Percentiles rank a stretch among this genome's conserved stretches.
Conservation (phyloP, 1,140 invertebrate genomes). For the Euschistus heros region DNA sequence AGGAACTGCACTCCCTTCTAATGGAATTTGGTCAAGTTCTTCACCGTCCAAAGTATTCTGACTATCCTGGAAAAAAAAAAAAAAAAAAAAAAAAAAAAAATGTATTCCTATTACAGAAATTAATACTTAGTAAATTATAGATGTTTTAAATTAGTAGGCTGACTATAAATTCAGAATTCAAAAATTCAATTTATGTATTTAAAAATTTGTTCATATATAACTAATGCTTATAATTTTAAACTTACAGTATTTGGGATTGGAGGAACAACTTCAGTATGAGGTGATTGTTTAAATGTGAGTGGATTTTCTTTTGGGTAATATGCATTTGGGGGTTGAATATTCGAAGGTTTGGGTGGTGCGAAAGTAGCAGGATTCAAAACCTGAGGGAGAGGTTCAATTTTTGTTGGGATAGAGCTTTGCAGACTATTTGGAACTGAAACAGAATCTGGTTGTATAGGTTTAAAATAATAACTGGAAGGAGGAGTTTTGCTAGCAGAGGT, state of each 20-base stretch:
- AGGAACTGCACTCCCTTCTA: constrained; percentile 15
- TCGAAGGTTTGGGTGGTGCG: background rate
- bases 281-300: background rate
- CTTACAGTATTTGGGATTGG: no score
- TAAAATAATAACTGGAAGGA: background rate
- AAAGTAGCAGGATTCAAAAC: background rate
- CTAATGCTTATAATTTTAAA: background rate
- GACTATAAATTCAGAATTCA: background rate
- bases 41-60: background rate
- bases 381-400: background rate
- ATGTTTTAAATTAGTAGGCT: background rate
- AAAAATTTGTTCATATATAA: background rate
- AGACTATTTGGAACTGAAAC: background rate
- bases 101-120: background rate
- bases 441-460: constrained; percentile 2
- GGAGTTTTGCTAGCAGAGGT: background rate
- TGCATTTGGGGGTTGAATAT: background rate
- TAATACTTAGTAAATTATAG: background rate
- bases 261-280: no score
- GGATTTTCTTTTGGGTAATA: background rate
- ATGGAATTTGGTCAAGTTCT: constrained; percentile 17
- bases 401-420: background rate
- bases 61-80: background rate
- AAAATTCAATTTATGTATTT: background rate
- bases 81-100: background rate